These are phyloP conservation scores for Peromyscus nudipes DNA, from an alignment of 2,797 vertebrate species.

Conservation along the genomic window DNA sequence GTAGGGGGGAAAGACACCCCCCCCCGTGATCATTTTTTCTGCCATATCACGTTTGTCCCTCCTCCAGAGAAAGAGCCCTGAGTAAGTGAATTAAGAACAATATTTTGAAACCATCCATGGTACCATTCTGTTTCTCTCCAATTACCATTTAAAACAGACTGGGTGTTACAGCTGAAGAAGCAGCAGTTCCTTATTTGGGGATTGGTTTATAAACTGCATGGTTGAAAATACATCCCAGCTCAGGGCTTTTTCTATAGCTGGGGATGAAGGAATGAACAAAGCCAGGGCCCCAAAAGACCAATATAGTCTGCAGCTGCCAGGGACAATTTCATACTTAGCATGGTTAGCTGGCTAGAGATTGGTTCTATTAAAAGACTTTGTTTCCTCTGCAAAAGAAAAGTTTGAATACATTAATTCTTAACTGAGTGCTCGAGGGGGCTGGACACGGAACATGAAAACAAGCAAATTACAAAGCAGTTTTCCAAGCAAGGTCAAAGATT, in stretches of 20 bases:
- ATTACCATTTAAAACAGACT: slow-evolving; percentile 53
- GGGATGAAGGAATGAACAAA: slow-evolving; percentile 74
- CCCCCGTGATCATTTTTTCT: neutral
- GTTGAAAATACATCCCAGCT: slow-evolving; percentile 69
- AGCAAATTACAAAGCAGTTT: slow-evolving; percentile 54
- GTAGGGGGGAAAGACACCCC: neutral
- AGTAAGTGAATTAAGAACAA: slow-evolving; percentile 36
- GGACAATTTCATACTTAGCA: slow-evolving; percentile 69
- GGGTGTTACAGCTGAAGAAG: slow-evolving; percentile 34
- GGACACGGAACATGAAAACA: slow-evolving; percentile 1
- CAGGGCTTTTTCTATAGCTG: slow-evolving; percentile 71
- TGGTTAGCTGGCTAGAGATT: slow-evolving; percentile 44
- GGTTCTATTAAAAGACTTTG: slow-evolving; percentile 71
- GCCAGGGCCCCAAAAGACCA: slow-evolving; percentile 66
- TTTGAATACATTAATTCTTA: slow-evolving; percentile 68
- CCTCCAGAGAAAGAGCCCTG: neutral
- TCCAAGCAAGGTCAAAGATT: slow-evolving; percentile 67
- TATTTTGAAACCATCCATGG: slow-evolving; percentile 21
- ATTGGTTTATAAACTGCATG: slow-evolving; percentile 63
- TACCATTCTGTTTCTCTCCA: slow-evolving; percentile 63
- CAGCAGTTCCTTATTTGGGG: slow-evolving; percentile 37
- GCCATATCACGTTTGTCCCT: slow-evolving; percentile 20
- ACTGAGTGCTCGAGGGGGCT: slow-evolving; percentile 28
- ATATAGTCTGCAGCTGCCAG: slow-evolving; percentile 73
- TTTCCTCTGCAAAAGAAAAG: slow-evolving; percentile 73